These are phyloP conservation scores for Scyliorhinus canicula DNA, from an alignment of 2,797 vertebrate genomes.

Conservation along the genomic window DNA sequence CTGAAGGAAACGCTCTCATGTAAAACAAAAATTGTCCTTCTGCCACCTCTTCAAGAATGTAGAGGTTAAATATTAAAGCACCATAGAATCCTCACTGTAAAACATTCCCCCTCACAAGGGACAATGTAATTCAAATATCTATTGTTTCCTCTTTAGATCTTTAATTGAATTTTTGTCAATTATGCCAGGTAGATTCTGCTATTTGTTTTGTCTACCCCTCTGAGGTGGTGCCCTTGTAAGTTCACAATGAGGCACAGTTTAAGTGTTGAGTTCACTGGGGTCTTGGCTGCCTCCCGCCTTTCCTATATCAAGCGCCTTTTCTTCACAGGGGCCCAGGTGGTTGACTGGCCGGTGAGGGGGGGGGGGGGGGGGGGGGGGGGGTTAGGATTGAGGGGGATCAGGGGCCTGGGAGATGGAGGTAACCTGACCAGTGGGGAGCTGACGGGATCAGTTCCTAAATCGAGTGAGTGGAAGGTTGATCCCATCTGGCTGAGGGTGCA, in stretches of 20 bases:
- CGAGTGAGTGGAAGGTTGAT: neutral
- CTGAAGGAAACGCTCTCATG: neutral
- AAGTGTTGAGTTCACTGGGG: neutral
- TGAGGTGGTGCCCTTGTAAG: neutral
- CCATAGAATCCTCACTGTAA: no score
- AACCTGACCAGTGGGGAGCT: neutral
- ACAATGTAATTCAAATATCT: neutral
- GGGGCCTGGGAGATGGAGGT: no score
- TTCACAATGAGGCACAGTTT: neutral
- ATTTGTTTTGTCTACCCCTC: neutral
- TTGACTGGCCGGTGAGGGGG: neutral
- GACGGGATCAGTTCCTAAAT: neutral
- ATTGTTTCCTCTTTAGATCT: neutral
- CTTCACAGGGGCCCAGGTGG: neutral
- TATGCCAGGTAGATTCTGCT: neutral
- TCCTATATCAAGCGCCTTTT: neutral
- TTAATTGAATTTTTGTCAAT: neutral
- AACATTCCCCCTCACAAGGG: neutral
- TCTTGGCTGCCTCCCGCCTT: neutral
- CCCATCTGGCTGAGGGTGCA: neutral
- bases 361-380: neutral
- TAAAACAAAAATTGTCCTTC: neutral
- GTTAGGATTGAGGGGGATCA: no score
- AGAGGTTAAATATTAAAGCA: conserved; percentile 9
- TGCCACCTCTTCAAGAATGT: neutral